phyloP scores from a whole-genome alignment of 2,888 invertebrate species.

The Mimachlamys varia region DNA sequence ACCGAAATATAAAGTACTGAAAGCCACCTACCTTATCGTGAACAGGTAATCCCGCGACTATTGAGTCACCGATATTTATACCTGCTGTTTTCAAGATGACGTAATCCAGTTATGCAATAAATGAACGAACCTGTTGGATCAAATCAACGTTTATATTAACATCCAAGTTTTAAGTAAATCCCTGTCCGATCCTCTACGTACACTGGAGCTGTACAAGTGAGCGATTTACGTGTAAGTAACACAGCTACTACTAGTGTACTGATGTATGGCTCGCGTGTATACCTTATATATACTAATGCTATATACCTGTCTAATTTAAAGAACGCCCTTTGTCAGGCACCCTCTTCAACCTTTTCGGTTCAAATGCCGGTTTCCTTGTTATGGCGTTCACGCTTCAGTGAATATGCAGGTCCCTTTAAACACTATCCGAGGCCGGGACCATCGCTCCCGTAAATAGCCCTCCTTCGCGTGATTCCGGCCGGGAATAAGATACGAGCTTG shows the following conservation, averaged over 20 bases:
- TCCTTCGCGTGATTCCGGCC: neutral
- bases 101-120: neutral
- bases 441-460: neutral
- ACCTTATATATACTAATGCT: neutral
- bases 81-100: neutral
- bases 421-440: neutral
- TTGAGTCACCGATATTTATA: slow-evolving; percentile 12
- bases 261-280: neutral
- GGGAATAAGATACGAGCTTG: slow-evolving; percentile 18
- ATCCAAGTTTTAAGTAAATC: neutral
- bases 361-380: slow-evolving; percentile 33
- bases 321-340: neutral
- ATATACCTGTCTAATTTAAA: slow-evolving; percentile 1
- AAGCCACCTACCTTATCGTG: neutral
- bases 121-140: neutral
- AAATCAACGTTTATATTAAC: neutral
- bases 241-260: neutral
- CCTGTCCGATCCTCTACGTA: neutral
- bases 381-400: neutral
- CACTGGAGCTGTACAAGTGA: neutral
- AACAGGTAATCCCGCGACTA: neutral
- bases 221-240: too few relatives aligned
- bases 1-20: neutral
- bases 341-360: slow-evolving; percentile 27
- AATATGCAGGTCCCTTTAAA: neutral